Conservation (phyloP, 2,797 vertebrate species). For the Masticophis lateralis region DNA sequence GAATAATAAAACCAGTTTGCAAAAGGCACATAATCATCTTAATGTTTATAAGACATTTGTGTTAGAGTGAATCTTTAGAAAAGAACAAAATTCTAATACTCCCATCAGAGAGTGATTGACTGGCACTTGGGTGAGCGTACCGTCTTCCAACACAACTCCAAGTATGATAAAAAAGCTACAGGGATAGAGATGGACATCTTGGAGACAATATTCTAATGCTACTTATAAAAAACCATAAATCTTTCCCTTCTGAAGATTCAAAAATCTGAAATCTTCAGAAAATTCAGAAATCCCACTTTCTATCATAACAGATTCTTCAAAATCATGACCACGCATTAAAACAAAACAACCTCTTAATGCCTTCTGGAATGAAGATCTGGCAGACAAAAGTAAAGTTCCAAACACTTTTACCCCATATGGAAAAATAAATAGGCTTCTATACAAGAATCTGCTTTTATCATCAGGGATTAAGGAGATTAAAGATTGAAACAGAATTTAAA, state of each 20-base stretch:
- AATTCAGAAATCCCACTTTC: not conserved
- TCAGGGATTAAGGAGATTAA: not conserved
- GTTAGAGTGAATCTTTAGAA: not conserved
- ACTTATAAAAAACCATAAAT: not conserved
- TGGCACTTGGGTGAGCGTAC: not conserved
- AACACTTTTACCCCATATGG: not conserved
- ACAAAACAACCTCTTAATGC: not conserved
- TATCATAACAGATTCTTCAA: not conserved
- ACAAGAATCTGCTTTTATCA: not conserved
- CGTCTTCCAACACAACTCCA: not conserved
- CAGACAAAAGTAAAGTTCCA: not conserved
- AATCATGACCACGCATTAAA: not conserved
- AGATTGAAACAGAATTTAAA: not conserved
- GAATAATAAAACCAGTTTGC: not conserved
- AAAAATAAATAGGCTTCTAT: not conserved
- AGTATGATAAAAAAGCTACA: not conserved
- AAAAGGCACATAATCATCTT: slow-evolving; percentile 24
- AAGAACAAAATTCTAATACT: not conserved
- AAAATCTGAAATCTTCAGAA: not conserved
- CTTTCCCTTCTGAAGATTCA: not conserved
- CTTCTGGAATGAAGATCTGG: not conserved
- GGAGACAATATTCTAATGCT: not conserved
- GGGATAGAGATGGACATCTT: too few species aligned
- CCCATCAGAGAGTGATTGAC: not conserved
- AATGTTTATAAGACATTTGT: not conserved